phyloP scores from a whole-genome alignment of 2,797 vertebrate genomes.

The Lagocephalus sceleratus region DNA sequence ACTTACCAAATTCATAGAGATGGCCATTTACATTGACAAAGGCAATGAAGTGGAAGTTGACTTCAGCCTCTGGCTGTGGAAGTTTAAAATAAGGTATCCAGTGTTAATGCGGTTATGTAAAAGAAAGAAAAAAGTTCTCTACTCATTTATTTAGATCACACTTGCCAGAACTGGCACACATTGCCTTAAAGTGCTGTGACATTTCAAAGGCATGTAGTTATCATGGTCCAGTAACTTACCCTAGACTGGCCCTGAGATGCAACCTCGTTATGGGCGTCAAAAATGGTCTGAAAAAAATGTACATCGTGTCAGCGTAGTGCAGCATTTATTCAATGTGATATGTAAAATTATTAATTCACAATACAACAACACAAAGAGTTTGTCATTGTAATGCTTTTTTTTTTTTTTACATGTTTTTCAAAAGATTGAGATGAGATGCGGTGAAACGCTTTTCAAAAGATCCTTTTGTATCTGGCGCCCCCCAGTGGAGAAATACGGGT shows the following conservation, averaged over 20 bases:
- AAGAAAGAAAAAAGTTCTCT: too few species aligned
- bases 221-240: constrained; percentile 70
- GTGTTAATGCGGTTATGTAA: neutral
- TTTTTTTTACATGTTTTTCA: too few species aligned
- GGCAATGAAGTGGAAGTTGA: constrained; percentile 95
- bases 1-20: constrained; percentile 90
- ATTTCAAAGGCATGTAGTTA: neutral
- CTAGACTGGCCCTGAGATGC: constrained; percentile 89
- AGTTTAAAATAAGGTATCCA: neutral
- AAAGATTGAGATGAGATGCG: too few species aligned
- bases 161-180: too few species aligned
- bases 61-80: constrained; percentile 83
- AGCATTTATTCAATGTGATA: too few species aligned
- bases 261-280: constrained; percentile 85
- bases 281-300: constrained; percentile 78
- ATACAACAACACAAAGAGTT: too few species aligned
- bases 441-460: neutral
- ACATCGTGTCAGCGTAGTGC: neutral
- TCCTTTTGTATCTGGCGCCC: constrained; percentile 28
- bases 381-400: too few species aligned
- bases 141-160: too few species aligned
- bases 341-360: too few species aligned
- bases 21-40: constrained; percentile 87
- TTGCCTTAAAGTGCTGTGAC: too few species aligned
- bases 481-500: constrained; percentile 32